Conservation (phyloP, 2,797 vertebrate species). For the Fundulus diaphanus region DNA sequence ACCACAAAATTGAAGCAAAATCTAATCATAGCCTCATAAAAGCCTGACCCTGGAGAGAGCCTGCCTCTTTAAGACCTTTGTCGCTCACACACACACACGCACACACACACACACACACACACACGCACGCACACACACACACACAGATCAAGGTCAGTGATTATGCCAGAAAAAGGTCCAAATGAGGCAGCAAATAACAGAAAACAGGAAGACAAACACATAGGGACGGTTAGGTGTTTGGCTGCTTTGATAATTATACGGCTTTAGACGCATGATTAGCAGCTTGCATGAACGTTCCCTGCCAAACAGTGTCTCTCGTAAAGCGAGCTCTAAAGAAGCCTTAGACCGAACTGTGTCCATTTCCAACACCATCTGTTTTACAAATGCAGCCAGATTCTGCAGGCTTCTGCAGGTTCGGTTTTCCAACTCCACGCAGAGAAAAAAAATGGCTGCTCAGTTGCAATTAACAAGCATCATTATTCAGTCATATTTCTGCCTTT, state of each 20-base stretch:
- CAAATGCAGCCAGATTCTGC: conserved; percentile 54
- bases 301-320: conserved; percentile 63
- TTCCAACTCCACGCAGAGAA: conserved; percentile 25
- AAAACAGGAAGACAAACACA: conserved; percentile 18
- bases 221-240: conserved; percentile 37
- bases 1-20: conserved; percentile 75
- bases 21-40: conserved; percentile 79
- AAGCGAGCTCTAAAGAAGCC: conserved; percentile 57
- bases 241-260: conserved; percentile 53
- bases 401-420: conserved; percentile 32
- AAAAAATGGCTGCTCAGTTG: conserved; percentile 27
- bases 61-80: conserved; percentile 61
- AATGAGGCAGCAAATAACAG: conserved; percentile 1
- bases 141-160: conserved; percentile 27
- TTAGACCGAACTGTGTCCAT: conserved; percentile 61
- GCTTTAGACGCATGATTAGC: conserved; percentile 64
- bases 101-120: conserved; percentile 14
- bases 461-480: conserved; percentile 37
- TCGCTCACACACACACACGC: conserved; percentile 15
- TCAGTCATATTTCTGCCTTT: conserved; percentile 27
- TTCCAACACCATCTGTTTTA: conserved; percentile 71
- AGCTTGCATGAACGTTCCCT: conserved; percentile 56
- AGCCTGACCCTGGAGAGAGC: conserved; percentile 70
- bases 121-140: conserved; percentile 11
- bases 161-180: neutral